Evolutionary conservation across 1,140 invertebrate genomes (phyloP).

Genomic region (Thalassaphorura encarpata): DNA sequence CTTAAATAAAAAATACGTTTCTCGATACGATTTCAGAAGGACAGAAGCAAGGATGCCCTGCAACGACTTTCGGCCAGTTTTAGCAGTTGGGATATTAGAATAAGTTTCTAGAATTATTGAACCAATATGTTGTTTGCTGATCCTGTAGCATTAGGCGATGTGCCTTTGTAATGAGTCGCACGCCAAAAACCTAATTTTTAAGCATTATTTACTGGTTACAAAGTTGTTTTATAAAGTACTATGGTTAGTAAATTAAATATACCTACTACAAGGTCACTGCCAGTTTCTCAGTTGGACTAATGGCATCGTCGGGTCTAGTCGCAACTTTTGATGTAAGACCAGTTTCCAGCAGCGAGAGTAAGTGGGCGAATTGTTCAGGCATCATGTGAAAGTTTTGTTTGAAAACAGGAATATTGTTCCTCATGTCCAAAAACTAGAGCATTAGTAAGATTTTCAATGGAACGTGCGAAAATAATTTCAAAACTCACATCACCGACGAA

Average conservation of each 20-base stretch:
- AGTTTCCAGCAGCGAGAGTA: background rate
- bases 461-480: background rate
- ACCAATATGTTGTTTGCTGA: constrained; percentile 1
- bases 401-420: background rate
- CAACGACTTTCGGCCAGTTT: no score
- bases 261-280: constrained; percentile 15
- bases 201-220: no score
- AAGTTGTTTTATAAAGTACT: no score
- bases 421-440: constrained; percentile 12
- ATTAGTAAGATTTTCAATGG: background rate
- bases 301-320: constrained; percentile 5
- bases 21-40: no score
- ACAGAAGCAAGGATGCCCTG: no score
- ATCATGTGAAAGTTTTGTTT: constrained; percentile 17
- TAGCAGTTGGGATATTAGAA: no score
- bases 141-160: constrained; percentile 4
- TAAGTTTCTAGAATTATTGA: constrained; percentile 4
- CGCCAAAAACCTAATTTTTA: constrained; percentile 12
- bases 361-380: background rate
- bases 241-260: no score
- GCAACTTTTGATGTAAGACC: background rate
- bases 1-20: no score
- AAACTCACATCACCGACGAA: constrained; percentile 9
- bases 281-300: constrained; percentile 14
- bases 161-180: constrained; percentile 13